phyloP scores from a whole-genome alignment of 2,797 vertebrate genomes.

The Aeoliscus strigatus region DNA sequence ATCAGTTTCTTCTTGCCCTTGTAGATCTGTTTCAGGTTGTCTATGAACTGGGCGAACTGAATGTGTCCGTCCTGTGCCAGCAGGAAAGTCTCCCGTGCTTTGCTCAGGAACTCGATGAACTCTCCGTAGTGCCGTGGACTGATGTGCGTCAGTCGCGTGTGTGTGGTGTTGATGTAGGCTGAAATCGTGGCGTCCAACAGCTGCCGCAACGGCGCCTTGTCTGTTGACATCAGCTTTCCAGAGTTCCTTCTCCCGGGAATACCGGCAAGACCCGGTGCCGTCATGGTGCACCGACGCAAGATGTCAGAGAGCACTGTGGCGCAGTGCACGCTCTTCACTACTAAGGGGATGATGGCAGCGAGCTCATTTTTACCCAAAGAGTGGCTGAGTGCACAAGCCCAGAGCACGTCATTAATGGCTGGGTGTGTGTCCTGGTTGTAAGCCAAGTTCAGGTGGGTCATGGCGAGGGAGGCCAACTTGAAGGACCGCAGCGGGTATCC shows the following conservation, averaged over 20 bases:
- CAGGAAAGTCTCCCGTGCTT: constrained; percentile 94
- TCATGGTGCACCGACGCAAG: constrained; percentile 93
- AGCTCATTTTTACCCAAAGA: constrained; percentile 97
- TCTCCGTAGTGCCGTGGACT: constrained; percentile 97
- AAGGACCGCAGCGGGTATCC: constrained; percentile 94
- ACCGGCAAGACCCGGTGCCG: constrained; percentile 89
- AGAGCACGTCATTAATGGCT: constrained; percentile 96
- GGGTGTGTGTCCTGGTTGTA: constrained; percentile 99
- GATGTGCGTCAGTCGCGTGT: constrained; percentile 97
- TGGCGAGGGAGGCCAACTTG: constrained; percentile 93
- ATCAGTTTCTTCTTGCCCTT: constrained; percentile 99
- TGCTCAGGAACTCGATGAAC: constrained; percentile 98
- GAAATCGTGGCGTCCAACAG: constrained; percentile 94
- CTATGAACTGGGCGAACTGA: constrained; percentile 98
- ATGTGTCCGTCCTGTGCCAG: constrained; percentile 95
- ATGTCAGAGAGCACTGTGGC: constrained; percentile 97
- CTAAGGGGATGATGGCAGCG: constrained; percentile 92
- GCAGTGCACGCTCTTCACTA: constrained; percentile 98
- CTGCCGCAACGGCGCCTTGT: constrained; percentile 96
- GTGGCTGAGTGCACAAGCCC: constrained; percentile 97
- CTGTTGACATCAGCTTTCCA: constrained; percentile 96
- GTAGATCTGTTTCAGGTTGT: constrained; percentile 99
- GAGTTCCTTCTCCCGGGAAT: constrained; percentile 95
- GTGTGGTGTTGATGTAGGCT: constrained; percentile 98
- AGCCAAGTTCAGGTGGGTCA: constrained; percentile 96